Conservation (phyloP, 1,140 invertebrate genomes). For the Anthonomus grandis region DNA sequence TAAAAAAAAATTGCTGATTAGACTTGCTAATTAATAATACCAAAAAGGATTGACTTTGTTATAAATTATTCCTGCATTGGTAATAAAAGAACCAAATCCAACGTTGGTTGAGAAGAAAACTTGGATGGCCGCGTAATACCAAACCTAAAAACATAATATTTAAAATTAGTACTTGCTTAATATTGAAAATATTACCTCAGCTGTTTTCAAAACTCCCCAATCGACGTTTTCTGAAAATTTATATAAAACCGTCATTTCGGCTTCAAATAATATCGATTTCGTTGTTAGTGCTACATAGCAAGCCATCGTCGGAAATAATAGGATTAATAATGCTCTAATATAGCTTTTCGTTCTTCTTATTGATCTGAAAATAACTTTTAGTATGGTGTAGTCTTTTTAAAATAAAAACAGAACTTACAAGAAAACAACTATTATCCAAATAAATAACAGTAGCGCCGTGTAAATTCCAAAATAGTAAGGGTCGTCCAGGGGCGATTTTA, state of each 20-base stretch:
- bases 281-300: slow-evolving; percentile 41
- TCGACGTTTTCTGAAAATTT: slow-evolving; percentile 35
- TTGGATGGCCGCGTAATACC: slow-evolving; percentile 57
- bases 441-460: slow-evolving; percentile 48
- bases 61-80: slow-evolving; percentile 56
- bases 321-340: slow-evolving; percentile 46
- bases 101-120: slow-evolving; percentile 57
- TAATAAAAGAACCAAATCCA: slow-evolving; percentile 58
- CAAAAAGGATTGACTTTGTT: slow-evolving; percentile 57
- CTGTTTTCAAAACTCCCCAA: slow-evolving; percentile 40
- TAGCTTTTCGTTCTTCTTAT: slow-evolving; percentile 51
- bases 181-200: slow-evolving; percentile 33
- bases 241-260: slow-evolving; percentile 28
- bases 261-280: slow-evolving; percentile 34
- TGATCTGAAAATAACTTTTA: slow-evolving; percentile 44
- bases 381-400: no score
- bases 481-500: slow-evolving; percentile 50
- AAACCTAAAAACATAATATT: slow-evolving; percentile 51
- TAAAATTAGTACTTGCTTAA: neutral
- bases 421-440: slow-evolving; percentile 52
- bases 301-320: slow-evolving; percentile 38
- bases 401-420: slow-evolving; percentile 47
- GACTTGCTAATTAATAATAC: slow-evolving; percentile 42
- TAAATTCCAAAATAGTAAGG: slow-evolving; percentile 53
- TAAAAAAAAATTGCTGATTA: slow-evolving; percentile 23